Conservation (phyloP, 2,113 vertebrate genomes). For the Numida meleagris region DNA sequence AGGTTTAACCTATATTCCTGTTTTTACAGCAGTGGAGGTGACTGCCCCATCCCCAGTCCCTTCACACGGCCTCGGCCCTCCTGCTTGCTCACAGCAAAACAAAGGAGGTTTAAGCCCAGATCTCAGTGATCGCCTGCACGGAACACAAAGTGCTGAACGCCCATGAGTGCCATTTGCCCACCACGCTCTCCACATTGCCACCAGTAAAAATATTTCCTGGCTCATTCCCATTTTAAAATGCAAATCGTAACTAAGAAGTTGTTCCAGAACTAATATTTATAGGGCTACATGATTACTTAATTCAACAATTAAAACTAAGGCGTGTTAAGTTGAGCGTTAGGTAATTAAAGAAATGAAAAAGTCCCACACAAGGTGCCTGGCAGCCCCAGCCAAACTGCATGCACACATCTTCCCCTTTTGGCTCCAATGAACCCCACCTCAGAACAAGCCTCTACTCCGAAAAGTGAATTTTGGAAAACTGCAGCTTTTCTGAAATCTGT, state of each 20-base stretch:
- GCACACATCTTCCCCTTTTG: background rate
- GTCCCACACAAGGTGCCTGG: rapidly evolving
- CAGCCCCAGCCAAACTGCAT: rapidly evolving
- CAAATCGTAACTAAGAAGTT: background rate
- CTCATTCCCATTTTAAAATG: background rate
- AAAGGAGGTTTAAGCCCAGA: background rate
- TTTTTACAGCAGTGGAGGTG: background rate
- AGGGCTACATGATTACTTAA: background rate
- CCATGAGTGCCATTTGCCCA: background rate
- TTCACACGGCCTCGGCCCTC: rapidly evolving
- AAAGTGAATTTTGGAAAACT: background rate
- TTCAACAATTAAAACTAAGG: background rate
- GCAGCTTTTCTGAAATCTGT: background rate
- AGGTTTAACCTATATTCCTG: background rate
- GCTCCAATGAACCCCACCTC: background rate
- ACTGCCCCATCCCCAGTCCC: background rate
- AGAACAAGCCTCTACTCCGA: background rate
- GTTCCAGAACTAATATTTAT: background rate
- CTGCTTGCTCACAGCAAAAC: background rate
- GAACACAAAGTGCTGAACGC: rapidly evolving
- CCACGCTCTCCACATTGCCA: rapidly evolving
- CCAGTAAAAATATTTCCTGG: background rate
- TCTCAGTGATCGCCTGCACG: background rate
- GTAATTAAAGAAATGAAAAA: background rate
- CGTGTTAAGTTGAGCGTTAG: background rate